Base-by-base conservation (phyloP, 2,113 vertebrate species). In the Microcebus tavaratra region DNA sequence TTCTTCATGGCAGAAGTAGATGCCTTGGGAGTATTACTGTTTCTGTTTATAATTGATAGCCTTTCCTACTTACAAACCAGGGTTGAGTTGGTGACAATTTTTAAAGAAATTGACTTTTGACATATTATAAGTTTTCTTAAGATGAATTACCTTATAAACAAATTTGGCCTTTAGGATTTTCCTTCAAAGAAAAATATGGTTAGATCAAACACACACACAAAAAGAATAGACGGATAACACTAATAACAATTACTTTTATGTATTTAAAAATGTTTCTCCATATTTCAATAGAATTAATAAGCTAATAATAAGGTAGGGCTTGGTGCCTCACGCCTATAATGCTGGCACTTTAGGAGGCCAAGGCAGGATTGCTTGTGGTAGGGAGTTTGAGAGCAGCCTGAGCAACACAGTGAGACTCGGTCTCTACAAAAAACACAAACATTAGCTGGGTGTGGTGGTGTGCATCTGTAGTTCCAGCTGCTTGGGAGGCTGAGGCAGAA, bases 81-180 rank as follows among this genome's bases (percentile, higher is more conserved):
- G 39, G 53, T 92, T 27, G 21, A 61, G 48, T 36, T 94, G 48
- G 18, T 81, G 61, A 90, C 12, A 76, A 0, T 79, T 95, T 94
- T 95, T 59, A 39, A 96, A 90, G 31, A 91, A 97, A 91, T 3
- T 92, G 31, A 50, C 39, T 84, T 96, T 92, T 76, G 25, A 95
- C 3, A 20, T 57, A 80, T 27, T 83, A 39, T 29, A 96, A n/a
- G 3, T 88, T 91, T 95, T 86, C 15, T 79, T 73, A 91, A 95
- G 31, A 39, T 65, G 17, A 50, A 34, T 65, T 82, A 45, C 25
- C 14, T 57, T 81, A 73, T 83, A 83, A 72, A 85, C 9, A 11
- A 78, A n/a, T 11, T 45, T 75, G 27, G 5, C 34, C 88, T 75
- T 94, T 93, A 25, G 8, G 18, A 87, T 34, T 80, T 88, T 34